Conservation (phyloP, 30 jellyfish, hydroid and myxozoan genomes). For the Aurelia coerulea region DNA sequence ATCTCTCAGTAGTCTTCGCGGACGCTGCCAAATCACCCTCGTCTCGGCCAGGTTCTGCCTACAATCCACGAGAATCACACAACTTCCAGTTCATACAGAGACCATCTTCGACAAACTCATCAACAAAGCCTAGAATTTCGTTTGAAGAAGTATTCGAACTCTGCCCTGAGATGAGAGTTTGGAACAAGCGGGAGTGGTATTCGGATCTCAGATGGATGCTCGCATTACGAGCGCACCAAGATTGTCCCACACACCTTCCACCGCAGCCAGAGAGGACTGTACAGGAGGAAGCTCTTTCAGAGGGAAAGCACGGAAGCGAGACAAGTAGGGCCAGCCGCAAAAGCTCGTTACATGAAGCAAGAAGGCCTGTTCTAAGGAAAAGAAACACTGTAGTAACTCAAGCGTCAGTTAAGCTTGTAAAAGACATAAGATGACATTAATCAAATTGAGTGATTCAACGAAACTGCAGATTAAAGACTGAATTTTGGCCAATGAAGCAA, state of each 20-base stretch:
- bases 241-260: constrained; percentile 27
- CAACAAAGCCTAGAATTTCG: neutral
- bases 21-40: too few species aligned
- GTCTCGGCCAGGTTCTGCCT: constrained; percentile 40
- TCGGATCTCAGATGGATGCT: constrained; percentile 73
- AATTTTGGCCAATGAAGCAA: too few species aligned
- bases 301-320: constrained; percentile 28
- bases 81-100: neutral
- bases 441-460: neutral
- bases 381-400: constrained; percentile 37
- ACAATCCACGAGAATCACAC: too few species aligned
- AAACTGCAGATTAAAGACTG: too few species aligned
- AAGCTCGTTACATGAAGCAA: constrained; percentile 21
- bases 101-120: constrained; percentile 1
- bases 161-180: constrained; percentile 62
- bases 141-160: constrained; percentile 62
- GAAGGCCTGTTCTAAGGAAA: constrained; percentile 44
- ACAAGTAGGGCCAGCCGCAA: constrained; percentile 22
- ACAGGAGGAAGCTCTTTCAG: constrained; percentile 10
- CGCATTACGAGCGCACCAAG: constrained; percentile 66
- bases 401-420: neutral
- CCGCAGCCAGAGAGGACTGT: constrained; percentile 50
- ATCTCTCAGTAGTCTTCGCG: too few species aligned
- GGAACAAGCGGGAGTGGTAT: constrained; percentile 24
- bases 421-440: neutral